These are phyloP conservation scores for Stomorhina lunata DNA, from an alignment of 2,888 invertebrate genomes.

Conservation along the genomic window DNA sequence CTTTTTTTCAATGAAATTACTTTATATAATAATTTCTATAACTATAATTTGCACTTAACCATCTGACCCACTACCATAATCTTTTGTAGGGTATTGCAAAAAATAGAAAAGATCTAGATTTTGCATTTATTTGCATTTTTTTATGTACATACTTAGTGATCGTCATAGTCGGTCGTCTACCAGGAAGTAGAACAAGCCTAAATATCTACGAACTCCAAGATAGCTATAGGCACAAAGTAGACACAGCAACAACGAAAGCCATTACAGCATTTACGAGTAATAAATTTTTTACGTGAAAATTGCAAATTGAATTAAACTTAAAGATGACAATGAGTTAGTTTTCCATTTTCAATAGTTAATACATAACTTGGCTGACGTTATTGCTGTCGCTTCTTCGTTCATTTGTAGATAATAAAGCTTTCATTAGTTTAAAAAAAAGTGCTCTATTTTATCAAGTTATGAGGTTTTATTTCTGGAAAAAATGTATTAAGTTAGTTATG, in stretches of 20 bases:
- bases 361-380: not conserved
- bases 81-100: slow-evolving; percentile 7
- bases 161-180: slow-evolving; percentile 52
- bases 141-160: slow-evolving; percentile 44
- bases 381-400: slow-evolving; percentile 5
- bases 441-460: slow-evolving; percentile 22
- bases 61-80: not conserved
- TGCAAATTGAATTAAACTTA: slow-evolving; percentile 65
- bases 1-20: too few relatives aligned
- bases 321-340: slow-evolving; percentile 65
- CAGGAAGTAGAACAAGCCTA: slow-evolving; percentile 65
- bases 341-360: too few relatives aligned
- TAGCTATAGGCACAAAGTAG: slow-evolving; percentile 33
- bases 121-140: slow-evolving; percentile 55
- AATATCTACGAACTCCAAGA: slow-evolving; percentile 51
- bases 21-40: too few relatives aligned
- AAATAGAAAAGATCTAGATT: slow-evolving; percentile 55
- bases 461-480: not conserved
- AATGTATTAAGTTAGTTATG: not conserved
- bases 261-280: not conserved
- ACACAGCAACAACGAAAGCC: not conserved
- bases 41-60: not conserved
- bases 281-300: slow-evolving; percentile 26
- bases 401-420: slow-evolving; percentile 43
- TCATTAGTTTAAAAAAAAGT: slow-evolving; percentile 50